Evolutionary conservation across 2,113 vertebrate species (phyloP).

Genomic region (Nothobranchius furzeri): DNA sequence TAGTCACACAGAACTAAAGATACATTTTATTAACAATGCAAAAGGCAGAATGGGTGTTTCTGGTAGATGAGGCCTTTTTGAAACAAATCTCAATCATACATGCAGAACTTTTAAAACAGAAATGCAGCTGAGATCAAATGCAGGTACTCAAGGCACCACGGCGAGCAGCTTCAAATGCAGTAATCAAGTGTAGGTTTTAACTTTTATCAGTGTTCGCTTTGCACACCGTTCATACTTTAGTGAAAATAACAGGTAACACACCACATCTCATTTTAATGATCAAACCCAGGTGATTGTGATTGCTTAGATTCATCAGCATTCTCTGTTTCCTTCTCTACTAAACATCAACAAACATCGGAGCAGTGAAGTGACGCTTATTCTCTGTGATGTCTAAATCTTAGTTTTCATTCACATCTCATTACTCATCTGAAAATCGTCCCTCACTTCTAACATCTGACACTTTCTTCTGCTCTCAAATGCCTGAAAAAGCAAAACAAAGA

Average conservation of each 20-base stretch:
- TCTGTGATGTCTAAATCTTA: constrained; percentile 37
- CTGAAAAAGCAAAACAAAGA: constrained; percentile 5
- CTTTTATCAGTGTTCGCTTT: no score
- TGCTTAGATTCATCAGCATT: no score
- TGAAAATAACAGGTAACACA: no score
- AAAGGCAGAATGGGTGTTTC: background rate
- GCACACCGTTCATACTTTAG: no score
- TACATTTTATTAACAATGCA: constrained; percentile 18
- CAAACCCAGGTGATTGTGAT: no score
- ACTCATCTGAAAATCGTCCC: constrained; percentile 16
- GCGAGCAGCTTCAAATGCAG: background rate
- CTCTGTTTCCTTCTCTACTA: no score
- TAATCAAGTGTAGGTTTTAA: no score
- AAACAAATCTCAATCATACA: background rate
- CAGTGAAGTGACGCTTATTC: constrained; percentile 17
- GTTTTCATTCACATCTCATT: constrained; percentile 14
- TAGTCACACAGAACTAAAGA: background rate
- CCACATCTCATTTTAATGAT: no score
- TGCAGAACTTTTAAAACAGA: constrained; percentile 17
- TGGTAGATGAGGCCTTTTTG: constrained; percentile 16
- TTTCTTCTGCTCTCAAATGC: constrained; percentile 11
- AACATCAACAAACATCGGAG: constrained; percentile 3
- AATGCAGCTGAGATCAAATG: background rate
- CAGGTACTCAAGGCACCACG: background rate
- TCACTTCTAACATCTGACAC: constrained; percentile 36